These are phyloP conservation scores for Helarctos malayanus DNA, from an alignment of 2,797 vertebrate species.

Conservation along the genomic window DNA sequence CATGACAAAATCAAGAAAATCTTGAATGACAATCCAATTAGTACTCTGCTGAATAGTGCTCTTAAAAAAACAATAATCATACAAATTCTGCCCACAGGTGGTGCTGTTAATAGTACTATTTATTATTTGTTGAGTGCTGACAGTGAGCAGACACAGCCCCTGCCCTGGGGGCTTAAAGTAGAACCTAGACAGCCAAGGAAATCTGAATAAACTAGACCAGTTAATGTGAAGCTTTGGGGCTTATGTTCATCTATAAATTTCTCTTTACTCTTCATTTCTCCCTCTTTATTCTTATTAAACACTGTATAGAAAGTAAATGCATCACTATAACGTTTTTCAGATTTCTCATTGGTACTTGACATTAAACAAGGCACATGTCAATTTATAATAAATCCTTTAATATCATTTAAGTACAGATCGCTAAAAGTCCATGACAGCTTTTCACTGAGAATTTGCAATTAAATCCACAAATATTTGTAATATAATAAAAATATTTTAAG, in stretches of 20 bases:
- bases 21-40: constrained; percentile 18
- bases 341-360: background rate
- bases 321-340: background rate
- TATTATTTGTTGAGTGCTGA: constrained; percentile 44
- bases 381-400: constrained; percentile 12
- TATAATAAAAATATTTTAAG: constrained; percentile 23
- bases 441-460: constrained; percentile 25
- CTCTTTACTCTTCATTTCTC: constrained; percentile 39
- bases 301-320: background rate
- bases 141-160: background rate
- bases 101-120: background rate
- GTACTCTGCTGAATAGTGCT: constrained; percentile 35
- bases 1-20: constrained; percentile 50
- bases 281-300: constrained; percentile 1
- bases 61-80: constrained; percentile 60
- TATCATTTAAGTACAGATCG: background rate
- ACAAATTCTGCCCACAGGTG: background rate
- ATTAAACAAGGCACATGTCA: background rate
- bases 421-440: background rate
- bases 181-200: background rate
- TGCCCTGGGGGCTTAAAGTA: background rate
- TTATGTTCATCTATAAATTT: background rate
- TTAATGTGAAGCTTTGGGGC: background rate
- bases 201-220: background rate
- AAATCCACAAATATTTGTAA: constrained; percentile 44